Evolutionary conservation across 2,888 invertebrate species (phyloP).

Genomic region (Noctua janthina): DNA sequence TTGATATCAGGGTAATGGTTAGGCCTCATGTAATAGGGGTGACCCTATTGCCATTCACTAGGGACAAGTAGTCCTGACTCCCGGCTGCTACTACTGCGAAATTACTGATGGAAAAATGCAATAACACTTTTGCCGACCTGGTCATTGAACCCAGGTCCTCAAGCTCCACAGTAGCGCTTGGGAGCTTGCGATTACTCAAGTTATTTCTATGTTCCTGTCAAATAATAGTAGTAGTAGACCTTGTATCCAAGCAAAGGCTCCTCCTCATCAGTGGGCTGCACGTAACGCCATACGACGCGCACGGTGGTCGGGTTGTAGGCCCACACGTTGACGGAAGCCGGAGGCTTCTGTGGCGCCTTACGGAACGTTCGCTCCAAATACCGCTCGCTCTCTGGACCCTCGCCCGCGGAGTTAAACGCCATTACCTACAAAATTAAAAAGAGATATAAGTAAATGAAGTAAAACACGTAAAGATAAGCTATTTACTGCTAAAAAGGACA

Average conservation of each 20-base stretch:
- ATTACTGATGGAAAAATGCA: not conserved
- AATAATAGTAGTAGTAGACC: conserved; percentile 83
- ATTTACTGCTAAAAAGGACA: not conserved
- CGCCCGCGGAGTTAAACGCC: conserved; percentile 99
- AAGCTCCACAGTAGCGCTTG: not conserved
- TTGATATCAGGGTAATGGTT: not conserved
- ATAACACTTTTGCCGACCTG: not conserved
- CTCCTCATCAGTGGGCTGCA: conserved; percentile 96
- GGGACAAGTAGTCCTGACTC: not conserved
- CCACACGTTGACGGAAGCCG: conserved; percentile 96
- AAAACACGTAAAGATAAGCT: not conserved
- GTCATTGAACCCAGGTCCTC: not conserved
- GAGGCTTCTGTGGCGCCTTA: conserved; percentile 98
- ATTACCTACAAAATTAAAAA: conserved; percentile 89
- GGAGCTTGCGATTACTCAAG: not conserved
- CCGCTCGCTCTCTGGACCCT: conserved; percentile 98
- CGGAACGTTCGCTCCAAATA: conserved; percentile 96
- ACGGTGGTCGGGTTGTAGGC: conserved; percentile 96
- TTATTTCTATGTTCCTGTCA: not conserved
- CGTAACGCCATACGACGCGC: conserved; percentile 97
- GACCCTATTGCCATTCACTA: not conserved
- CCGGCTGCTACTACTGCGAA: not conserved
- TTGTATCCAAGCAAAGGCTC: conserved; percentile 98
- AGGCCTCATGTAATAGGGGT: not conserved
- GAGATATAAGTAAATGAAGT: not conserved